Evolutionary conservation across 23 tunicate species (phyloP), one percentile per base, ranked within the genome.

Genomic region (Halocynthia roretzi): DNA sequence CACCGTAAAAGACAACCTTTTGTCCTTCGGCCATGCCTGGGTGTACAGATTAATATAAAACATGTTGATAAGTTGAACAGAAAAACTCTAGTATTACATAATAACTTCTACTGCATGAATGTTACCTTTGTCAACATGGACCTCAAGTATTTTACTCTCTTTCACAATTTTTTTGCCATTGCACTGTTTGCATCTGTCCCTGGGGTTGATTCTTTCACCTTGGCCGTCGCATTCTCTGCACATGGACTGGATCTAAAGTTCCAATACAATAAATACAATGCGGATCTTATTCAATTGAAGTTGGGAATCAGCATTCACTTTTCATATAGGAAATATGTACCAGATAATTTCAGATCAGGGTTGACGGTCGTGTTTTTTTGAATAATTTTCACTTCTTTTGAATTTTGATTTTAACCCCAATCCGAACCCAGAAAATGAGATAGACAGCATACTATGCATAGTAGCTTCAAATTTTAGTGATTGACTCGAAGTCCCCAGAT

Each of bases 11-110:
- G n/a, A 80, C 80, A 50, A 95, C 81, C 67, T 89, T 88, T 22
- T 95, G 96, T 17, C 99, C 99, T 51, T 95, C 99, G 21, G 48
- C 63, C 99, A 95, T 95, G 6, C 97, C 97, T 85, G 71, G 15
- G 10, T 12, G 10, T 68, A 17, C 40, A n/a, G 12, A 31, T 31
- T 31, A 31, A 31, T 31, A 60, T 15, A 60, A 68, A 68, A 68
- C 22, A 68, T 15, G 64, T 17, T 15, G 64, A 17, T 17, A 60
- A 15, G 64, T 60, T 60, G 4, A 60, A 17, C 4, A 2, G n/a
- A 15, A 15, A 2, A 17, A 60, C n/a, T 15, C n/a, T 15, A 15
- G 64, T 60, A 15, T 60, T 60, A 60, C n/a, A 15, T 17, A 60
- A 60, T 15, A 60, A 17, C 4, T 2, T 15, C 1, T 60, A 15